phyloP scores from a whole-genome alignment of 1,140 invertebrate species.

The Pachyrhynchus sulphureomaculatus region DNA sequence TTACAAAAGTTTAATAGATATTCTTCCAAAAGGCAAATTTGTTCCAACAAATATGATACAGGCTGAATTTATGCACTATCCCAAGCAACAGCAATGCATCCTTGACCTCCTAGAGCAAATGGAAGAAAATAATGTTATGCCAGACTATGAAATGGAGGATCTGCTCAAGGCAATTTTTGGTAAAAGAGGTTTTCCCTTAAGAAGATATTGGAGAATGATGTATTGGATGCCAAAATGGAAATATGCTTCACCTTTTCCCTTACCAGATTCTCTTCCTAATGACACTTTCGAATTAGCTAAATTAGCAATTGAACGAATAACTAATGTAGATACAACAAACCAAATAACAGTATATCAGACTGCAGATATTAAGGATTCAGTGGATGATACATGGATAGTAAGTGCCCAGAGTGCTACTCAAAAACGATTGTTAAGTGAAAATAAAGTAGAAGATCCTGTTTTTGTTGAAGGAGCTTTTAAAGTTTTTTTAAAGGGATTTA shows the following conservation, averaged over 20 bases:
- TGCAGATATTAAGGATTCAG: constrained; percentile 68
- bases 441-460: constrained; percentile 68
- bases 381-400: constrained; percentile 93
- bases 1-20: constrained; percentile 87
- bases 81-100: constrained; percentile 90
- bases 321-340: constrained; percentile 78
- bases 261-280: constrained; percentile 73
- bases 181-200: constrained; percentile 68
- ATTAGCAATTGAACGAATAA: constrained; percentile 83
- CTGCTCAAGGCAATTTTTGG: constrained; percentile 87
- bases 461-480: constrained; percentile 86
- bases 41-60: constrained; percentile 80
- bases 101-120: constrained; percentile 86
- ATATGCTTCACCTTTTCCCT: constrained; percentile 84
- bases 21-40: constrained; percentile 91
- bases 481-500: constrained; percentile 75
- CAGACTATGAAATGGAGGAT: constrained; percentile 83
- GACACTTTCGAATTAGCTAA: constrained; percentile 80
- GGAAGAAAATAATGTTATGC: constrained; percentile 88
- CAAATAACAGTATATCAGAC: constrained; percentile 71
- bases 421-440: constrained; percentile 68
- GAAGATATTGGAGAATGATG: constrained; percentile 89
- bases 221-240: constrained; percentile 99
- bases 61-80: constrained; percentile 88
- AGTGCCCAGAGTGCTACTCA: constrained; percentile 84